Evolutionary conservation across 1,140 invertebrate genomes (phyloP), one percentile per base, ranked within the genome.

Genomic region (Drosophila rhopaloa): DNA sequence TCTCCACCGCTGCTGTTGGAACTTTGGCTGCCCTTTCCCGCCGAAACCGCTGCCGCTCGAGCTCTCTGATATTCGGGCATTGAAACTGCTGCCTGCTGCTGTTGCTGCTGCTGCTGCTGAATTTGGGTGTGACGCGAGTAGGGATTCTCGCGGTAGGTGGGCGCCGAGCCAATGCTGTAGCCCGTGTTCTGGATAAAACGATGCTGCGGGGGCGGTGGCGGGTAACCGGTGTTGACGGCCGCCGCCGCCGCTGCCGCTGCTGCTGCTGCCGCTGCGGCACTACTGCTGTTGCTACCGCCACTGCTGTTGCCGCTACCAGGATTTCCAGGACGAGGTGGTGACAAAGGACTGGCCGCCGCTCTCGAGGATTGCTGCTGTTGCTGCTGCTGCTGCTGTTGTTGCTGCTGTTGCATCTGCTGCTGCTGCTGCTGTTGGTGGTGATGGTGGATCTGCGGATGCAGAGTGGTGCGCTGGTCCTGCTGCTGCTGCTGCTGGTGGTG

Each of bases 321-420:
- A 29, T 75, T 83, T 67, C 83, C 90, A 50, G 91, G 79, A 47
- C 91, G 86, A 46, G 90, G 90, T 40, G 91, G 91, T 27, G 91
- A 92, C 50, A 92, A 46, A 19, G 91, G 91, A 83, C 91, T 92
- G 74, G 91, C 90, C 75, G 76, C 91, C 50, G 91, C 80, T 51
- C 91, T 77, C 19, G 86, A 83, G 24, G 71, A 77, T 67, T 91
- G 80, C 50, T 77, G 86, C 46, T 90, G 91, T 16, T 88, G 86
- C 0, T 79, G 76, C 0, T 89, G 88, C 0, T 82, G 86, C 0
- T 76, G 82, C 0, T 83, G 77, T 0, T 86, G 81, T 0, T 75
- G 73, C 0, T 86, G 67, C 10, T 67, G 63, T 10, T 76, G 76
- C 8, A 78, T 75, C 40, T 79, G 79, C 13, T 80, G 82, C 1